Evolutionary conservation across 1,140 invertebrate species (phyloP).

Genomic region (Drosophila tani): DNA sequence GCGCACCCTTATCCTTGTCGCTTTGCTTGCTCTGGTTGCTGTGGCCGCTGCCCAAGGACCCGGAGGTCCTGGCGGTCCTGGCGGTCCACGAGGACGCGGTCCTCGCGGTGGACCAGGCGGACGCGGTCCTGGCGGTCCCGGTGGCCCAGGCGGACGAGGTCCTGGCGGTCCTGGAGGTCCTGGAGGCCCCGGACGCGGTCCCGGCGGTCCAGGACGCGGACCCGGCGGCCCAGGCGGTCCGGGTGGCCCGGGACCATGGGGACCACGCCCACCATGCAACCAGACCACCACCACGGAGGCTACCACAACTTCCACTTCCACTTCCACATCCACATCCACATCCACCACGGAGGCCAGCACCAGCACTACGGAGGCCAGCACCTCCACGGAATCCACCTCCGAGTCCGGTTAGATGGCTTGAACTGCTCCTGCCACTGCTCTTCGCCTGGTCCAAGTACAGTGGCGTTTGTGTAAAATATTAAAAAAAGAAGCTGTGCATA

Average conservation of each 20-base stretch:
- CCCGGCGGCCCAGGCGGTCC: slow-evolving; percentile 8
- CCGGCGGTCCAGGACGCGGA: no score
- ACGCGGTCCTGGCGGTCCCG: slow-evolving; percentile 3
- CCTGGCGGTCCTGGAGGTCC: slow-evolving; percentile 2
- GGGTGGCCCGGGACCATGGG: slow-evolving; percentile 28
- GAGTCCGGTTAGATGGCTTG: background rate
- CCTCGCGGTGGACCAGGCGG: background rate
- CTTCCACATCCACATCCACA: background rate
- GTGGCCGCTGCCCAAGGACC: slow-evolving; percentile 44
- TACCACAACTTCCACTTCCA: background rate
- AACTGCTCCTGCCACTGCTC: background rate
- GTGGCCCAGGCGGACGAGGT: slow-evolving; percentile 12
- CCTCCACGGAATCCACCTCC: slow-evolving; percentile 2
- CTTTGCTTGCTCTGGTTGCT: slow-evolving; percentile 27
- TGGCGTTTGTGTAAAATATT: slow-evolving; percentile 2
- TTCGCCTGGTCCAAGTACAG: background rate
- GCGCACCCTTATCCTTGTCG: slow-evolving; percentile 36
- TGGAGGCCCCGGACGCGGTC: slow-evolving; percentile 1
- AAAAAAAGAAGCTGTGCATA: slow-evolving; percentile 30
- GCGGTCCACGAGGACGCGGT: background rate
- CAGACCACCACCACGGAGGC: slow-evolving; percentile 17
- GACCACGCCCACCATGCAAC: slow-evolving; percentile 27
- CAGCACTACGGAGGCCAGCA: slow-evolving; percentile 19
- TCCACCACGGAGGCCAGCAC: background rate
- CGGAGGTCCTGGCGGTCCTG: slow-evolving; percentile 12